A percentile compares a stretch with the other conserved stretches of the same genome.
These are phyloP conservation scores for Nomada goodeniana DNA, from an alignment of 2,888 invertebrate species.

Conservation along the genomic window DNA sequence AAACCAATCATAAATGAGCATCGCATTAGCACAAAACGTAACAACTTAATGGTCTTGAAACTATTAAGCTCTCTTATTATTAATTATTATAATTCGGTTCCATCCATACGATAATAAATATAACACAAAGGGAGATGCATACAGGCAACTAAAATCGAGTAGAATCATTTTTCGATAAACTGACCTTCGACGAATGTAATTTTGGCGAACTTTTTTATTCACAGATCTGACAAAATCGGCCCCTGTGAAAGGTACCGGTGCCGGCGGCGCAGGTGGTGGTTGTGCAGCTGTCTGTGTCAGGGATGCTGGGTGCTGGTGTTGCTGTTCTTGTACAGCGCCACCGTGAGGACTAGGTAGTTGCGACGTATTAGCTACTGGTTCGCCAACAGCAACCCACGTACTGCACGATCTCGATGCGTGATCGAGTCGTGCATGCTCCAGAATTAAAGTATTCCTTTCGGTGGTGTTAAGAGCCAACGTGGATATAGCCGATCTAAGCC, in stretches of 20 bases:
- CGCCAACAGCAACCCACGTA: constrained; percentile 95
- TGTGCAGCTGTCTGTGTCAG: constrained; percentile 43
- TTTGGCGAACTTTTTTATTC: constrained; percentile 93
- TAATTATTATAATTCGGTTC: no score
- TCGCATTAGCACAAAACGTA: no score
- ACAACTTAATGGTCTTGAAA: no score
- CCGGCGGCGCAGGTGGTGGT: constrained; percentile 81
- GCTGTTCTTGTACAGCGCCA: constrained; percentile 83
- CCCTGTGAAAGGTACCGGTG: constrained; percentile 87
- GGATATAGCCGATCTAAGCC: constrained; percentile 85
- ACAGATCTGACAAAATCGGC: constrained; percentile 90
- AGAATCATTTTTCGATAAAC: background rate
- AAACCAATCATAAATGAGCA: no score
- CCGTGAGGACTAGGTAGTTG: constrained; percentile 93
- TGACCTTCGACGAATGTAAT: constrained; percentile 89
- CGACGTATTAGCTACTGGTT: constrained; percentile 89
- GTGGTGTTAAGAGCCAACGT: constrained; percentile 87
- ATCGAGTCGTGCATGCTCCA: constrained; percentile 87
- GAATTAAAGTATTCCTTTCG: constrained; percentile 85
- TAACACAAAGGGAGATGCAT: background rate
- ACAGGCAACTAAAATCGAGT: background rate
- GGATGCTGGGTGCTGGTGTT: constrained; percentile 57
- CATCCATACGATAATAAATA: no score
- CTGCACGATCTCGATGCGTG: constrained; percentile 90
- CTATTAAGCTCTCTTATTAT: no score